A percentile compares a stretch with the other conserved stretches of the same genome.
These are phyloP conservation scores for Andrena camellia DNA, from an alignment of 2,888 invertebrate genomes.

Conservation along the genomic window DNA sequence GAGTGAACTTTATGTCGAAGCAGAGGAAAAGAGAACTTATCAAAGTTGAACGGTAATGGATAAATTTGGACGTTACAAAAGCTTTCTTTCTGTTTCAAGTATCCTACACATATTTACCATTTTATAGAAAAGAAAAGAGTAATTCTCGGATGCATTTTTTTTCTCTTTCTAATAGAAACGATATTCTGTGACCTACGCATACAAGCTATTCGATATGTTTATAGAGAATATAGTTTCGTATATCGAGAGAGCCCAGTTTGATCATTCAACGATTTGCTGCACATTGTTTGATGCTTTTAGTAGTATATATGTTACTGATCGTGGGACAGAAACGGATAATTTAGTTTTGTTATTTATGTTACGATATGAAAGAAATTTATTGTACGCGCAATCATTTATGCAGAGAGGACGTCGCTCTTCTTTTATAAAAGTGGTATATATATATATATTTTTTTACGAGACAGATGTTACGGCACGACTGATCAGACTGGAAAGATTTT, in stretches of 20 bases:
- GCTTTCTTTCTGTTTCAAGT: constrained; percentile 8
- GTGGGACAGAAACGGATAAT: neutral
- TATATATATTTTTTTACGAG: constrained; percentile 16
- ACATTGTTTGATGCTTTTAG: constrained; percentile 16
- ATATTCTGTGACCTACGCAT: constrained; percentile 25
- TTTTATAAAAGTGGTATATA: constrained; percentile 16
- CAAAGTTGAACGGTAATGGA: constrained; percentile 13
- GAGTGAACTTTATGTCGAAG: constrained; percentile 11
- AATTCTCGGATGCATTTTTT: constrained; percentile 51
- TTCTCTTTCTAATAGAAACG: constrained; percentile 39
- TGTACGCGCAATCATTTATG: constrained; percentile 13
- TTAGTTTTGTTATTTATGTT: constrained; percentile 7
- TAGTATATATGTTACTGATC: neutral
- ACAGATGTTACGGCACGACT: neutral
- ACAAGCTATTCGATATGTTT: constrained; percentile 28
- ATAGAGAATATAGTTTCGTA: constrained; percentile 34
- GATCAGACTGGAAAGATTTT: constrained; percentile 45
- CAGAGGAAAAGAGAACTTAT: constrained; percentile 16
- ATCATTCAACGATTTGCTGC: constrained; percentile 33
- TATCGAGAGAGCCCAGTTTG: constrained; percentile 53
- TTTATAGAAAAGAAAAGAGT: constrained; percentile 19
- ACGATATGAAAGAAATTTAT: constrained; percentile 4
- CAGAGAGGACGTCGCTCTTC: neutral
- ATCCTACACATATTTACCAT: constrained; percentile 48
- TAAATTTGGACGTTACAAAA: constrained; percentile 4